Evolutionary conservation across 2,888 invertebrate genomes (phyloP).

Genomic region (Protonemura montana): DNA sequence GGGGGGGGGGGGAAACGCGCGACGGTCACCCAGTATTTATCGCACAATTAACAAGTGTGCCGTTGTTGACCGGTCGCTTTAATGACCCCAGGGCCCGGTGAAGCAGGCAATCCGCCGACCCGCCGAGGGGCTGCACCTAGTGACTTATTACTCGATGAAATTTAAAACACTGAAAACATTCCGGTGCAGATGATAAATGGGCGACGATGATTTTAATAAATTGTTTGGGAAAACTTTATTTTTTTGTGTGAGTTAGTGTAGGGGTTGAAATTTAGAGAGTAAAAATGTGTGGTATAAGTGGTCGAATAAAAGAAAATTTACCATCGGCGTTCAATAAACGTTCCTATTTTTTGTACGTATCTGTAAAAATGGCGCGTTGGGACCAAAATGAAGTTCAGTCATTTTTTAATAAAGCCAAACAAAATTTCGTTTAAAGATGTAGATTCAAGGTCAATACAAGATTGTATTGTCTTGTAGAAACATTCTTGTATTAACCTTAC

Average conservation of each 20-base stretch:
- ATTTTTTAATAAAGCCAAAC: too few species aligned
- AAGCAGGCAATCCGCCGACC: not conserved
- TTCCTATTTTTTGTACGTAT: too few species aligned
- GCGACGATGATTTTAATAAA: constrained; percentile 27
- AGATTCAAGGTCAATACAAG: too few species aligned
- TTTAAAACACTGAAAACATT: constrained; percentile 26
- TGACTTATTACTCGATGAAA: constrained; percentile 10
- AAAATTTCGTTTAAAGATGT: too few species aligned
- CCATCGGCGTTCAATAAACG: too few species aligned
- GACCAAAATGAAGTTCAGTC: too few species aligned
- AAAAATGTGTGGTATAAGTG: not conserved
- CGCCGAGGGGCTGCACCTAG: not conserved
- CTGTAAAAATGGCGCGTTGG: too few species aligned
- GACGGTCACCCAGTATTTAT: constrained; percentile 34
- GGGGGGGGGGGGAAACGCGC: not conserved
- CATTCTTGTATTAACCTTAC: too few species aligned
- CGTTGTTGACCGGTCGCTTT: constrained; percentile 20
- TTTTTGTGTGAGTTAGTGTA: not conserved
- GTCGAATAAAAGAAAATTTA: not conserved
- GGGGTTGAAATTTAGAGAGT: not conserved
- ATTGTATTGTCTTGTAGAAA: too few species aligned
- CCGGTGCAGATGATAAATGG: constrained; percentile 31
- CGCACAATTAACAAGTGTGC: constrained; percentile 28
- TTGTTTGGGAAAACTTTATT: not conserved
- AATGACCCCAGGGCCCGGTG: not conserved